phyloP scores from a whole-genome alignment of 2,888 invertebrate species.

The Dinocampus coccinellae region DNA sequence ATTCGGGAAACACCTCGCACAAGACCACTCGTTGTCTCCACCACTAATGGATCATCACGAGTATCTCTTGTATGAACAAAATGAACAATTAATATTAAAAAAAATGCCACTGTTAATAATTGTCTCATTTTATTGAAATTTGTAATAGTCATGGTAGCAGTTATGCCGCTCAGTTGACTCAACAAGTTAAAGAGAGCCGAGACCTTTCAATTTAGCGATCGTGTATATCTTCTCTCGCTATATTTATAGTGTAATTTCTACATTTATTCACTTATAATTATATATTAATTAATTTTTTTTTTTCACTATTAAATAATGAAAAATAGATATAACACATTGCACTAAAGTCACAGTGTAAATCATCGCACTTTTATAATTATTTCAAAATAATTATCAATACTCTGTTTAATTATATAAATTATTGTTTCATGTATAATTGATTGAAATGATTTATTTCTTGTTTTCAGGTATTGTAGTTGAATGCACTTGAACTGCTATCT shows the following conservation, averaged over 20 bases:
- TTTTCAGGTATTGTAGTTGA: conserved; percentile 9
- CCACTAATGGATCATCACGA: conserved; percentile 80
- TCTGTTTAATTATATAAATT: not conserved
- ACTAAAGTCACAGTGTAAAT: conserved; percentile 14
- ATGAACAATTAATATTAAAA: not conserved
- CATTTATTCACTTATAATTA: too few species aligned
- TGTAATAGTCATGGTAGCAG: not conserved
- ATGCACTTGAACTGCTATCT: conserved; percentile 30
- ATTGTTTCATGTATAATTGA: not conserved
- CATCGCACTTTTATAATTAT: conserved; percentile 16
- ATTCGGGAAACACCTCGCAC: conserved; percentile 85
- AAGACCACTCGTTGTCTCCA: conserved; percentile 86
- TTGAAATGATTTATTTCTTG: conserved; percentile 1
- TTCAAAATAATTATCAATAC: not conserved
- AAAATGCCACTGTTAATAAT: not conserved
- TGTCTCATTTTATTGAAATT: conserved; percentile 17
- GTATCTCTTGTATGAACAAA: conserved; percentile 62
- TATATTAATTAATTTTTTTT: not conserved
- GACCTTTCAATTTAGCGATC: not conserved
- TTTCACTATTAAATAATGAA: conserved; percentile 12
- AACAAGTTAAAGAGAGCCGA: conserved; percentile 26
- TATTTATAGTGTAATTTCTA: too few species aligned
- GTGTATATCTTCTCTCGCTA: not conserved
- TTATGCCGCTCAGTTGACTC: conserved; percentile 8
- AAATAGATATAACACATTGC: not conserved